A percentile compares a stretch with the other conserved stretches of the same genome.
Evolutionary conservation across 1,140 invertebrate genomes (phyloP).

Genomic region (Drosophila mayri): DNA sequence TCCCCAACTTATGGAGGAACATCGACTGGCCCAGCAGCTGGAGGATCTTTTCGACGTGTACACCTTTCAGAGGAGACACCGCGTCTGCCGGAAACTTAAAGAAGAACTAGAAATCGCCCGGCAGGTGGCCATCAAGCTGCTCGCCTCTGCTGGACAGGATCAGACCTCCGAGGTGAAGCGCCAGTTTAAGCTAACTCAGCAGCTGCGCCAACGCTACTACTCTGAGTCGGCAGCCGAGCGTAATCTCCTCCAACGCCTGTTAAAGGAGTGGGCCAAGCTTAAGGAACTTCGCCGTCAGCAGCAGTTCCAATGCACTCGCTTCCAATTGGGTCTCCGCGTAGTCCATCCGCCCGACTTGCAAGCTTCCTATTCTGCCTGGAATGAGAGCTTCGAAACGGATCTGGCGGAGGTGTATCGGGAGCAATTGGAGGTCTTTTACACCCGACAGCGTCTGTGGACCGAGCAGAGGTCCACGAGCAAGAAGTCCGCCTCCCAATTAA

Average conservation of each 20-base stretch:
- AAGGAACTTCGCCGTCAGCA: slow-evolving; percentile 81
- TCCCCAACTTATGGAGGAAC: slow-evolving; percentile 84
- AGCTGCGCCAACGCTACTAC: slow-evolving; percentile 76
- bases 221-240: slow-evolving; percentile 75
- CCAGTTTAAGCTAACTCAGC: slow-evolving; percentile 71
- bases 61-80: slow-evolving; percentile 51
- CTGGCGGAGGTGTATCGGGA: slow-evolving; percentile 84
- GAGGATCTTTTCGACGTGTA: slow-evolving; percentile 79
- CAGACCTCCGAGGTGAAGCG: slow-evolving; percentile 34
- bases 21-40: slow-evolving; percentile 81
- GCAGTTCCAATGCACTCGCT: slow-evolving; percentile 77
- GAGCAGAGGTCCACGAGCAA: not conserved
- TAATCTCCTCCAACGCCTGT: slow-evolving; percentile 66
- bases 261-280: slow-evolving; percentile 83
- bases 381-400: slow-evolving; percentile 76
- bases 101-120: slow-evolving; percentile 81
- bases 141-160: slow-evolving; percentile 35
- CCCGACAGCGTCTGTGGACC: slow-evolving; percentile 62
- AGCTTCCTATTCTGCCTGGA: slow-evolving; percentile 50
- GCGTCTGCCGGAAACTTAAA: slow-evolving; percentile 66
- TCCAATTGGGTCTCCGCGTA: slow-evolving; percentile 82
- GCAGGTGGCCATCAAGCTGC: slow-evolving; percentile 60
- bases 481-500: not conserved
- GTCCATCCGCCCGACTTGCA: slow-evolving; percentile 44
- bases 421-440: slow-evolving; percentile 72